Percentiles rank a stretch among this genome's conserved stretches.
phyloP scores from a whole-genome alignment of 2,797 vertebrate genomes.

The Leucoraja ocellata region DNA sequence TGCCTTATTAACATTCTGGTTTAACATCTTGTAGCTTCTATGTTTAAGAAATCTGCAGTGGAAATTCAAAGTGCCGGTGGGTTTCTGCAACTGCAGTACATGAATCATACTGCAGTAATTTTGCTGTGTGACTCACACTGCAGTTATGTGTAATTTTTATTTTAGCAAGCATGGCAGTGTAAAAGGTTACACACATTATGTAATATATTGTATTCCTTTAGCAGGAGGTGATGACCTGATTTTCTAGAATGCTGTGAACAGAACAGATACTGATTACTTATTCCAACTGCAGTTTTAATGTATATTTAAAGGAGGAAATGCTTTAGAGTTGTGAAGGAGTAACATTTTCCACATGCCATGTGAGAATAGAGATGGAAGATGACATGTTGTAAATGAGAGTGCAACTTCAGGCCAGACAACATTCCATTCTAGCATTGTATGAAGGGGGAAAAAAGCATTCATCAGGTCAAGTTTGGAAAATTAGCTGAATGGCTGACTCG shows the following conservation, averaged over 20 bases:
- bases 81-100: constrained; percentile 25
- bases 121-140: constrained; percentile 36
- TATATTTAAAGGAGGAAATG: background rate
- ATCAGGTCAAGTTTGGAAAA: constrained; percentile 6
- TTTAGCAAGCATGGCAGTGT: constrained; percentile 17
- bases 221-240: background rate
- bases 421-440: constrained; percentile 23
- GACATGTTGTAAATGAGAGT: constrained; percentile 25
- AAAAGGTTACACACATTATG: background rate
- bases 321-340: too few relatives aligned
- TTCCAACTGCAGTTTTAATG: background rate
- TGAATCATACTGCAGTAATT: constrained; percentile 37
- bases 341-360: background rate
- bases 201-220: background rate
- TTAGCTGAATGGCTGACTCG: constrained; percentile 18
- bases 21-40: background rate
- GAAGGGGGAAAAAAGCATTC: constrained; percentile 2
- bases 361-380: background rate
- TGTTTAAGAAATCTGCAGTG: constrained; percentile 4
- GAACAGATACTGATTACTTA: background rate
- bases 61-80: background rate
- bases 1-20: background rate
- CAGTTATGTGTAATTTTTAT: constrained; percentile 14
- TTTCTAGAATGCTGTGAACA: background rate
- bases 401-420: constrained; percentile 12